phyloP scores from a whole-genome alignment of 2,113 vertebrate species.

The Naja naja region DNA sequence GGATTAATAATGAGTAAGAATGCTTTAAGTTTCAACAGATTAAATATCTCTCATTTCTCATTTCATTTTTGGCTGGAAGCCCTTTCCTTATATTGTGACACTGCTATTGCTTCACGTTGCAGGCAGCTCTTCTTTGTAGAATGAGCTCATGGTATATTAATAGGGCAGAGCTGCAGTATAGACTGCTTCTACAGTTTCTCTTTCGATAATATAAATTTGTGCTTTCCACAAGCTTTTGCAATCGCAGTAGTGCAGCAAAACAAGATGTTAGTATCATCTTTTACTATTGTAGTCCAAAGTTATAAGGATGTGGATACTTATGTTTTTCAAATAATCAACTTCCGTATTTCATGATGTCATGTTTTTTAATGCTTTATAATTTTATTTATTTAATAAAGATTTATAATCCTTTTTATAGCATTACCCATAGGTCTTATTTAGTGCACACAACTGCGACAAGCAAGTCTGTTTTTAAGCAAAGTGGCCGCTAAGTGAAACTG shows the following conservation, averaged over 20 bases:
- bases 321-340: background rate
- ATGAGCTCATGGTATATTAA: background rate
- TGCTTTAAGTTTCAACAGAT: conserved; percentile 6
- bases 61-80: background rate
- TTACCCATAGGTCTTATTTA: background rate
- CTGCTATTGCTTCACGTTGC: background rate
- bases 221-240: background rate
- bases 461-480: background rate
- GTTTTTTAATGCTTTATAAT: background rate
- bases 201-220: background rate
- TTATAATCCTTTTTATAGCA: background rate
- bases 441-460: background rate
- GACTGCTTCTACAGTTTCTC: background rate
- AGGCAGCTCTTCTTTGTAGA: background rate
- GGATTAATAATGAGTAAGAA: conserved; percentile 42
- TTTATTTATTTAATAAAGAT: background rate
- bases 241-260: background rate
- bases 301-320: background rate
- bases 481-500: background rate
- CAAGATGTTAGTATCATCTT: background rate
- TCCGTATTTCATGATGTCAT: background rate
- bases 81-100: background rate
- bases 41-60: conserved; percentile 14
- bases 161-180: background rate
- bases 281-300: background rate